Percentiles rank a stretch among this genome's conserved stretches.
These are phyloP conservation scores for Atrina japonica DNA, from an alignment of 2,888 invertebrate genomes.

Conservation along the genomic window DNA sequence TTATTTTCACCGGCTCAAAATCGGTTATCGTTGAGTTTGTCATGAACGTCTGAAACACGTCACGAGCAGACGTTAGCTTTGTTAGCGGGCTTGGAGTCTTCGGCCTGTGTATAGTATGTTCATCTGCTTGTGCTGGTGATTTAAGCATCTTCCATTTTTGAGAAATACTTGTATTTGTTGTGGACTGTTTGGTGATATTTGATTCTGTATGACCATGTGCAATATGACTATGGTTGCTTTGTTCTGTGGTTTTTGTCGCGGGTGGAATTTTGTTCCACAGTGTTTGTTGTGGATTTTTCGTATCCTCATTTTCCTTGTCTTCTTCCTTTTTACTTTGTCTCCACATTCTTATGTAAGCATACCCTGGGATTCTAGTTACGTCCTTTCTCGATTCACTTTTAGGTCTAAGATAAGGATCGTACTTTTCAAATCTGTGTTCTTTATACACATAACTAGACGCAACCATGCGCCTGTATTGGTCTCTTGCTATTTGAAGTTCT, in stretches of 20 bases:
- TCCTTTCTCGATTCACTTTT: conserved; percentile 20
- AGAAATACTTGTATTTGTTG: no score
- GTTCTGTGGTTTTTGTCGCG: neutral
- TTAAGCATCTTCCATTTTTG: no score
- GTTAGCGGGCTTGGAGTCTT: no score
- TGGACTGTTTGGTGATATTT: no score
- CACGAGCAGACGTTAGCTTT: neutral
- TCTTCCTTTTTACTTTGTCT: conserved; percentile 5
- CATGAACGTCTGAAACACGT: conserved; percentile 12
- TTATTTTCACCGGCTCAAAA: neutral
- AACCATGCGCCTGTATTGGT: conserved; percentile 20
- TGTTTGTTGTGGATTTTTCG: no score
- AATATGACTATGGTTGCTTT: no score
- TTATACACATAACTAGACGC: conserved; percentile 31
- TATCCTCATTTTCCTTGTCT: neutral
- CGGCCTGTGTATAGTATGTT: no score
- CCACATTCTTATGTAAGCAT: conserved; percentile 13
- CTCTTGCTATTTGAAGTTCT: conserved; percentile 26
- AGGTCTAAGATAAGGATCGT: conserved; percentile 35
- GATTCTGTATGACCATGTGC: no score
- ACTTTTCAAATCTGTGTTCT: conserved; percentile 40
- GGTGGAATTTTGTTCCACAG: neutral
- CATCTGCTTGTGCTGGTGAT: no score
- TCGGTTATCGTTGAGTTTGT: neutral
- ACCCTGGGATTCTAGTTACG: conserved; percentile 22